These are phyloP conservation scores for Sitta europaea DNA, from an alignment of 2,113 vertebrate species.

Conservation along the genomic window DNA sequence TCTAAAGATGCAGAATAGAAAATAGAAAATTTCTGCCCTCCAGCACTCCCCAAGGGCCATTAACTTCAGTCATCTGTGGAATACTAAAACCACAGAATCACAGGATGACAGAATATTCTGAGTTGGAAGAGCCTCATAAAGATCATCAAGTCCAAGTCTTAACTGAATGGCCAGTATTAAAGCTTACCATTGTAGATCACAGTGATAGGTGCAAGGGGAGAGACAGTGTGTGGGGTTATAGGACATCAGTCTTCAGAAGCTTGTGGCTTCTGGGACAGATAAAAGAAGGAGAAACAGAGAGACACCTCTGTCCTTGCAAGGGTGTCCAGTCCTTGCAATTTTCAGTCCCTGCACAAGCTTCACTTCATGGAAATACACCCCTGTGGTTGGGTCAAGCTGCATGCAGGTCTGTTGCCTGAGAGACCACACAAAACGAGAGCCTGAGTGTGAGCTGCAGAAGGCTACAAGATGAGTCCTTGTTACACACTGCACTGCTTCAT, in stretches of 20 bases:
- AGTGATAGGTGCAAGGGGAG: background rate
- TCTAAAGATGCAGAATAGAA: background rate
- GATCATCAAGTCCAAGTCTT: background rate
- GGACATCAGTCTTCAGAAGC: background rate
- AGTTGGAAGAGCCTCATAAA: background rate
- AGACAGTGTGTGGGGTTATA: background rate
- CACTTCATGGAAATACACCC: background rate
- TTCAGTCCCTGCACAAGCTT: background rate
- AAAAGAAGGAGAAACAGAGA: background rate
- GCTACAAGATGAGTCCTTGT: background rate
- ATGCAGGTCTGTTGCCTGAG: background rate
- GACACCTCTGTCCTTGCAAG: background rate
- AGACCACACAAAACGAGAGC: background rate
- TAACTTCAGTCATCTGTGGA: background rate
- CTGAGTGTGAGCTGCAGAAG: background rate
- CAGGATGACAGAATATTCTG: background rate
- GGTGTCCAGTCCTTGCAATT: background rate
- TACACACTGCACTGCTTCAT: fast-evolving
- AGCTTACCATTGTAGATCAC: background rate
- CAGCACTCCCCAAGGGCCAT: too few species aligned
- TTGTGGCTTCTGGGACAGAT: background rate
- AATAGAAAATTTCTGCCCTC: background rate
- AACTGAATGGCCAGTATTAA: background rate
- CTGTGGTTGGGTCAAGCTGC: background rate
- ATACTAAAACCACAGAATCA: background rate